phyloP scores from a whole-genome alignment of 2,797 vertebrate genomes.

The Sternarchorhynchus goeldii region DNA sequence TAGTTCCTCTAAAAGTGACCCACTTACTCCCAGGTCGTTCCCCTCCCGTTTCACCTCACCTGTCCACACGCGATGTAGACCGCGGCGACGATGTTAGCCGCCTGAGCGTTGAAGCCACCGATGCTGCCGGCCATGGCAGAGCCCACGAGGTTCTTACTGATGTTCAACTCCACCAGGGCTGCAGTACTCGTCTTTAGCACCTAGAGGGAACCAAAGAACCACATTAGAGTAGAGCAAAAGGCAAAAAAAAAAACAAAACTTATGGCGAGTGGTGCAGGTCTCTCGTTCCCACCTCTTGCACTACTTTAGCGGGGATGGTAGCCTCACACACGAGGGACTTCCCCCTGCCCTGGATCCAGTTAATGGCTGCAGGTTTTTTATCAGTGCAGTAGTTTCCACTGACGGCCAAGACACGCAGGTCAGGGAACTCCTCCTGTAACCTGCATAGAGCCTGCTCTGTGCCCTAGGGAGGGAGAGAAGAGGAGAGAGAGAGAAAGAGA shows the following conservation, averaged over 20 bases:
- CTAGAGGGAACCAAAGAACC: constrained; percentile 64
- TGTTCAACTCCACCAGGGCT: constrained; percentile 89
- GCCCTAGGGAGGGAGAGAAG: constrained; percentile 16
- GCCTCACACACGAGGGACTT: constrained; percentile 80
- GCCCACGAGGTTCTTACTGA: constrained; percentile 95
- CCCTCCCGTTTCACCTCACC: constrained; percentile 66
- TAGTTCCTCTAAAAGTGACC: no score
- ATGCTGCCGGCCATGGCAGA: constrained; percentile 97
- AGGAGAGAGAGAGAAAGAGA: background rate
- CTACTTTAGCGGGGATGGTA: constrained; percentile 65
- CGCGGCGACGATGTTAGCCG: constrained; percentile 94
- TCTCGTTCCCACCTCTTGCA: constrained; percentile 67
- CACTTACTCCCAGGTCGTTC: no score
- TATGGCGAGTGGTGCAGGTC: no score
- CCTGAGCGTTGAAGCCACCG: constrained; percentile 94
- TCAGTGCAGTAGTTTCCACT: constrained; percentile 97
- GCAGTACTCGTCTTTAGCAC: constrained; percentile 88
- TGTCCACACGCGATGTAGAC: constrained; percentile 98
- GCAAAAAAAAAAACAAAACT: no score
- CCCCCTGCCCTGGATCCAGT: constrained; percentile 95
- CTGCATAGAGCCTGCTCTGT: constrained; percentile 45
- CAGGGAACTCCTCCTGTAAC: constrained; percentile 63
- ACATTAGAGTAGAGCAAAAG: background rate
- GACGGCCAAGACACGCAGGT: constrained; percentile 75
- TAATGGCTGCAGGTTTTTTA: constrained; percentile 95